Conservation (phyloP, 2,888 invertebrate genomes). For the Drosophila flavopinicola region DNA sequence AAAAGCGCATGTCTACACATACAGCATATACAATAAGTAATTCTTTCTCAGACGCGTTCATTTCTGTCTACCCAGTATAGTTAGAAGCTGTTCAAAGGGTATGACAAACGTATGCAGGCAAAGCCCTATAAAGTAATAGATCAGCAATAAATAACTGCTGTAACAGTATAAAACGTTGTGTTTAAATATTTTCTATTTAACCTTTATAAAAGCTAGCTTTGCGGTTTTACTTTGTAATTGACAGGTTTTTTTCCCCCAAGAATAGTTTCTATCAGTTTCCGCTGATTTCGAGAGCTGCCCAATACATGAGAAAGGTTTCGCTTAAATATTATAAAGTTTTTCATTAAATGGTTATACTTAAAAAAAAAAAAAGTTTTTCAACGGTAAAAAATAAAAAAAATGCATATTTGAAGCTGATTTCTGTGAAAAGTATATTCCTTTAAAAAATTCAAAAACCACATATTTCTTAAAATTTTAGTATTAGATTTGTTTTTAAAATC, state of each 20-base stretch:
- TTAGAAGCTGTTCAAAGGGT: not conserved
- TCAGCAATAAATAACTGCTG: too few relatives aligned
- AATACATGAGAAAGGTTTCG: too few relatives aligned
- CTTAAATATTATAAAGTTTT: not conserved
- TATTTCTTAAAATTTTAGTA: too few relatives aligned
- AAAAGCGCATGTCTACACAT: slow-evolving; percentile 53
- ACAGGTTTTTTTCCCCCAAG: not conserved
- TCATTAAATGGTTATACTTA: too few relatives aligned
- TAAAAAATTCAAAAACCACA: not conserved
- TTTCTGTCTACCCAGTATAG: slow-evolving; percentile 34
- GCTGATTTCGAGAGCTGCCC: not conserved
- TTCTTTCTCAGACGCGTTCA: slow-evolving; percentile 38
- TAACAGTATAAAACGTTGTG: too few relatives aligned
- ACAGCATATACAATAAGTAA: slow-evolving; percentile 38
- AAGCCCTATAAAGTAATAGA: too few relatives aligned
- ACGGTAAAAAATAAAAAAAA: too few relatives aligned
- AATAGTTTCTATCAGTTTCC: not conserved
- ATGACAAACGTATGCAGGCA: not conserved
- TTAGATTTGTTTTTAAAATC: not conserved
- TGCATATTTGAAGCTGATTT: too few relatives aligned
- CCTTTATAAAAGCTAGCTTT: too few relatives aligned
- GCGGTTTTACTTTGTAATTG: not conserved
- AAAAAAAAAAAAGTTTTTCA: too few relatives aligned
- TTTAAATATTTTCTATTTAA: too few relatives aligned
- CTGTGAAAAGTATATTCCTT: too few relatives aligned